Evolutionary conservation across 2,888 invertebrate genomes (phyloP), one percentile per base, ranked within the genome.

Genomic region (Zaprionus bogoriensis): DNA sequence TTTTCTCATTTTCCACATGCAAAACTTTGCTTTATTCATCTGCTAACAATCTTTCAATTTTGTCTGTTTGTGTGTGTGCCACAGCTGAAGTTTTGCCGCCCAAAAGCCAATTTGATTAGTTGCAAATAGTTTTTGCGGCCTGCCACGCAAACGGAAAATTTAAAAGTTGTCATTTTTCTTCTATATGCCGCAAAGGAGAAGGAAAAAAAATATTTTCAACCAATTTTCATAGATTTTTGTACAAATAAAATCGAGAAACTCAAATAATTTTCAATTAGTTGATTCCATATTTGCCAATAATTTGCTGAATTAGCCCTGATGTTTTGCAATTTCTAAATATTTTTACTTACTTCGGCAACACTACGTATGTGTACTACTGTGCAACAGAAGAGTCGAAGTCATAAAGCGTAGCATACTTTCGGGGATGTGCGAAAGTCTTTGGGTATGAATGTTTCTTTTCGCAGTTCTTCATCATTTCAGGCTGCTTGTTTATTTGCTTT

Each of bases 21-120:
- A 60, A 36, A 19, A 12, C 77, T 73, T 61, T 64, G 61, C 77
- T 64, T 63, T 66, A 14, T 3, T 9, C 5, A 27, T 4, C 6
- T 9, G 27, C 10, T 27, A 27, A 27, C 27, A 27, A 6, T 27
- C n/a, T 42, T 14, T 9, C 19, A 10, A 22, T 17, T 39, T 4
- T 51, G 19, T 3, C n/a, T n/a, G n/a, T n/a, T n/a, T 54, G 44
- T 28, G 51, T 32, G 27, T 46, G n/a, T 30, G 25, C 19, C 12
- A 10, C 0, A 51, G 80, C 60, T 60, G n/a, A n/a, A n/a, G n/a
- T 69, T 65, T 25, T 38, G 9, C 50, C 53, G 20, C 14, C 39
- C 54, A 46, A 54, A 74, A 64, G 58, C 23, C 82, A 81, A 74
- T 77, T 78, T 60, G 75, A 77, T 84, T 62, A 70, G 10, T 27